Base-by-base conservation (phyloP, 1,140 invertebrate genomes). In the Drosophila lini region DNA sequence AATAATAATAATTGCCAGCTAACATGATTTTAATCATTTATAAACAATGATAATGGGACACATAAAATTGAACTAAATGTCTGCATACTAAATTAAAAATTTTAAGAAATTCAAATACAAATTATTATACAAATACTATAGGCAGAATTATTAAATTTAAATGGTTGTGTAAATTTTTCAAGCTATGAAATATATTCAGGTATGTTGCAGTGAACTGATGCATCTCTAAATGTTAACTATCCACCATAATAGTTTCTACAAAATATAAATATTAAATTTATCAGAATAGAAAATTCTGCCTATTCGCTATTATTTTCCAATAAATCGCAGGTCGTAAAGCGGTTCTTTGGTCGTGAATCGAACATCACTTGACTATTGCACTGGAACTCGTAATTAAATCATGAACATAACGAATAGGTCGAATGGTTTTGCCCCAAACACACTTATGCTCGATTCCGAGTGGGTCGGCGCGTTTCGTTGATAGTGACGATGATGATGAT, bases 311-410 rank as follows among this genome's bases (percentile, higher is more conserved):
- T 55, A 10, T 53, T 36, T 55, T 55, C 19, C 52, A 15, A 36
- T 53, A 53, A 53, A 38, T 53, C 52, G 38, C 34, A 13, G 13
- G 4, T 10, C 8, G 2, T n/a, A 38, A 4, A 34, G 45, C 5
- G 34, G 52, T 10, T 38, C 32, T 41, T 50, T 59, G 36, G 19
- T 59, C 31, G 25, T 42, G 58, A 50, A 74, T 69, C 22, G 7
- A 69, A 53, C 38, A 25, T 36, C 47, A 59, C 28, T 63, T 47
- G 15, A 74, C 47, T 71, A 47, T 16, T 13, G 32, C 59, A 47
- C 58, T 70, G n/a, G 58, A 53, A 64, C 44, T 47, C 58, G 59
- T 68, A 79, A 85, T 86, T 85, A 85, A 86, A 82, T 82, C 65
- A 79, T 85, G 68, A 81, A 34, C 47, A 56, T 58, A 71, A 50